Evolutionary conservation across 1,140 invertebrate species (phyloP).

Genomic region (Zaprionus nigranus): DNA sequence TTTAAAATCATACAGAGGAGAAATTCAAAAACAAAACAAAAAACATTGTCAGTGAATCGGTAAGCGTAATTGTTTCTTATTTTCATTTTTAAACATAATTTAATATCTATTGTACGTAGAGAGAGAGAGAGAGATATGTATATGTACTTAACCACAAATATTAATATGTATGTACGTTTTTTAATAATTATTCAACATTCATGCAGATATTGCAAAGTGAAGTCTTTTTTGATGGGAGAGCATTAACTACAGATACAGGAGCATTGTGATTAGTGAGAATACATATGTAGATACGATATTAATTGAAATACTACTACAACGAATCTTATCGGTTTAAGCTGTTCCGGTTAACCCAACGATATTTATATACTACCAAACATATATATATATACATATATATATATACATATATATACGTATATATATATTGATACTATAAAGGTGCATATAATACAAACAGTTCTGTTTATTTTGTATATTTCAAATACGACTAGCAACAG

Average conservation of each 20-base stretch:
- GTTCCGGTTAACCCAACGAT: constrained; percentile 58
- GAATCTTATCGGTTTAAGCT: constrained; percentile 20
- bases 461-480: constrained; percentile 46
- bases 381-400: not conserved
- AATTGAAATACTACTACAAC: constrained; percentile 9
- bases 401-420: not conserved
- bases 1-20: constrained; percentile 58
- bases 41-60: constrained; percentile 56
- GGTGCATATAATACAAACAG: constrained; percentile 77
- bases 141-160: constrained; percentile 11
- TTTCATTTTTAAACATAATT: constrained; percentile 21
- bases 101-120: constrained; percentile 17
- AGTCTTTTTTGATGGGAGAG: constrained; percentile 19
- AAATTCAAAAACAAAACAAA: constrained; percentile 58
- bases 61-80: constrained; percentile 33
- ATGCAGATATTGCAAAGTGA: constrained; percentile 1
- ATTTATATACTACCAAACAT: constrained; percentile 23
- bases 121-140: constrained; percentile 2
- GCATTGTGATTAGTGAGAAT: constrained; percentile 20
- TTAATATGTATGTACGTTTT: constrained; percentile 3
- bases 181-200: constrained; percentile 5
- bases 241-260: constrained; percentile 24
- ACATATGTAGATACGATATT: not conserved
- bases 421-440: constrained; percentile 45
- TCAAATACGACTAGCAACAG: constrained; percentile 59